Evolutionary conservation across 2,797 vertebrate genomes (phyloP).

Genomic region (Syngnathus acus): DNA sequence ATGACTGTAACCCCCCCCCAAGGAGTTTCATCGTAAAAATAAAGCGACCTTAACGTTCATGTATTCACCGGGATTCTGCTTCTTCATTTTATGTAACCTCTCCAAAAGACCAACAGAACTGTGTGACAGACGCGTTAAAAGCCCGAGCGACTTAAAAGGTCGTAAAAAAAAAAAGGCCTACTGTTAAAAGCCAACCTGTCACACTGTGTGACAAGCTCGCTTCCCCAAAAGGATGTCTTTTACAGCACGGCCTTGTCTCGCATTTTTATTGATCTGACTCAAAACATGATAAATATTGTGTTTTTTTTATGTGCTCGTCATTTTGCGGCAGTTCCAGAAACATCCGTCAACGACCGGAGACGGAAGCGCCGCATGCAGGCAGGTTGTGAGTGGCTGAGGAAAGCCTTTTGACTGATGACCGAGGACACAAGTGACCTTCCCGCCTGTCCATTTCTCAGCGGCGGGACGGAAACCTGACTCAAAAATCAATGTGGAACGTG

Average conservation of each 20-base stretch:
- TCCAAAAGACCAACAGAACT: background rate
- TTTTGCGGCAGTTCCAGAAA: background rate
- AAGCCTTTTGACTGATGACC: slow-evolving; percentile 21
- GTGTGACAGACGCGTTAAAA: background rate
- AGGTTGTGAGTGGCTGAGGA: background rate
- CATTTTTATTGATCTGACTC: background rate
- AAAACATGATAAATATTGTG: background rate
- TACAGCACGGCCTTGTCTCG: background rate
- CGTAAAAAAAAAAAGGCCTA: background rate
- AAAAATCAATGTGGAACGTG: background rate
- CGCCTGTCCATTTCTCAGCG: background rate
- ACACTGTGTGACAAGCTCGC: background rate
- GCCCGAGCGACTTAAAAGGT: background rate
- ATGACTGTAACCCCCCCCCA: background rate
- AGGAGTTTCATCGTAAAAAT: background rate
- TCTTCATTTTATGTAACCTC: background rate
- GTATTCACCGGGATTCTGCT: background rate
- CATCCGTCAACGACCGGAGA: background rate
- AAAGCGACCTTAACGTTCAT: background rate
- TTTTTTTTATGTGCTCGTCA: background rate
- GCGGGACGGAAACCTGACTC: background rate
- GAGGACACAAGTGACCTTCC: slow-evolving; percentile 12
- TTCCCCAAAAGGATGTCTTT: no score
- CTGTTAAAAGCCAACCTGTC: background rate
- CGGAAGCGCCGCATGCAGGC: background rate